Conservation (phyloP, 23 tunicate species). For the Pegea sp. region DNA sequence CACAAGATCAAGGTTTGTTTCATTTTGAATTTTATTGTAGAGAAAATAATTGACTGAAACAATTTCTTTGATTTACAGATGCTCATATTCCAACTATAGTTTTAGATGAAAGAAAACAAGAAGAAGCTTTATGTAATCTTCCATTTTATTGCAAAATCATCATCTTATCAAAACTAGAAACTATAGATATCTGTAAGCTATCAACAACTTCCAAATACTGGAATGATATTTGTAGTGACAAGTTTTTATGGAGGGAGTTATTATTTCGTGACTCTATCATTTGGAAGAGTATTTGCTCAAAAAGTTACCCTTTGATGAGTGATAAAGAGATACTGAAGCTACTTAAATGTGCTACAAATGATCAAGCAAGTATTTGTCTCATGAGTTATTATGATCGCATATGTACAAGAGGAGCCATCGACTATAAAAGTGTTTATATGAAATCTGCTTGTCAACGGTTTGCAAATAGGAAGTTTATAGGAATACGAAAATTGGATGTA, state of each 20-base stretch:
- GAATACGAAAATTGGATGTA: constrained; percentile 7
- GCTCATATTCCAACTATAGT: no score
- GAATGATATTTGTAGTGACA: constrained; percentile 61
- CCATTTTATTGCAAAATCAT: constrained; percentile 80
- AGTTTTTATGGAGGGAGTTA: constrained; percentile 69
- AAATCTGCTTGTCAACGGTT: constrained; percentile 59
- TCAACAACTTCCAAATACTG: constrained; percentile 56
- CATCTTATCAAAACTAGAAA: constrained; percentile 50
- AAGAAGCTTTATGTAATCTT: constrained; percentile 4
- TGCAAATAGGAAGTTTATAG: background rate
- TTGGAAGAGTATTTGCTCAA: constrained; percentile 53
- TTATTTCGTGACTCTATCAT: constrained; percentile 44
- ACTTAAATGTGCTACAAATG: no score
- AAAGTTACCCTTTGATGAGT: constrained; percentile 50
- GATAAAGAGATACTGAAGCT: constrained; percentile 3
- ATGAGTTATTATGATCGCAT: constrained; percentile 10
- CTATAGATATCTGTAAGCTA: constrained; percentile 38
- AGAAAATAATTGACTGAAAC: no score
- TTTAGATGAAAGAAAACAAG: background rate
- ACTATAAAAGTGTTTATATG: constrained; percentile 65
- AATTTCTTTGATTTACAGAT: no score
- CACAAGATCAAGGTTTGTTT: no score
- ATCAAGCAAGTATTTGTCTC: no score
- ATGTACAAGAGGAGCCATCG: constrained; percentile 8
- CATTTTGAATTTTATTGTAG: no score